Evolutionary conservation across 2,113 vertebrate species (phyloP).

Genomic region (Synchiropus splendidus): DNA sequence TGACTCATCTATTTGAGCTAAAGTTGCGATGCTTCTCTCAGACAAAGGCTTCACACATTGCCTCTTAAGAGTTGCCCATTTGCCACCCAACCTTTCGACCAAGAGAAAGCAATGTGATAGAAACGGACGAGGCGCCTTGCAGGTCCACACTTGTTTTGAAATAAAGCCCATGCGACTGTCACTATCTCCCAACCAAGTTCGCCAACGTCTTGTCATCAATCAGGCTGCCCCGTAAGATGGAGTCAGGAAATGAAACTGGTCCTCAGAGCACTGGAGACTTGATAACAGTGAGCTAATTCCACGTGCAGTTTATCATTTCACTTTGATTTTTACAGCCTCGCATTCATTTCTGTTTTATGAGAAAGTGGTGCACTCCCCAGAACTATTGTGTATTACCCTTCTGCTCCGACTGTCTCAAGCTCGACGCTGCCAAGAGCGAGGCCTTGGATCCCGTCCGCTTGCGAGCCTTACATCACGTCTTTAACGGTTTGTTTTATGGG

Average conservation of each 20-base stretch:
- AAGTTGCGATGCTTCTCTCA: too few relatives aligned
- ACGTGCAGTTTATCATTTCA: slow-evolving; percentile 26
- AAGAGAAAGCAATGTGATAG: too few relatives aligned
- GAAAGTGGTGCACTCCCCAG: slow-evolving; percentile 31
- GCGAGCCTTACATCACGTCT: slow-evolving; percentile 35
- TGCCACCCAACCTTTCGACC: too few relatives aligned
- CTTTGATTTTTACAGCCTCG: slow-evolving; percentile 41
- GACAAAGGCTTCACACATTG: too few relatives aligned
- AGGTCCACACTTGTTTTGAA: too few relatives aligned
- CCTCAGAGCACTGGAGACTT: slow-evolving; percentile 23
- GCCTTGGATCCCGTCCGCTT: slow-evolving; percentile 44
- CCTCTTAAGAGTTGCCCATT: too few relatives aligned
- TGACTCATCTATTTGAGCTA: too few relatives aligned
- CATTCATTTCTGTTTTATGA: slow-evolving; percentile 41
- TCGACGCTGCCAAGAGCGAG: slow-evolving; percentile 35
- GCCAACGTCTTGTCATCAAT: slow-evolving; percentile 4
- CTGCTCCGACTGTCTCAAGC: slow-evolving; percentile 26
- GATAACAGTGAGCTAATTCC: slow-evolving; percentile 32
- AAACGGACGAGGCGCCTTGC: too few relatives aligned
- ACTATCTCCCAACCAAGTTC: too few relatives aligned
- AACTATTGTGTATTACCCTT: slow-evolving; percentile 26
- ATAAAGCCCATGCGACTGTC: too few relatives aligned
- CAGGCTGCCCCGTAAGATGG: background rate
- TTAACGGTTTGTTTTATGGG: slow-evolving; percentile 36
- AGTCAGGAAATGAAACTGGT: slow-evolving; percentile 22